phyloP scores from a whole-genome alignment of 1,140 invertebrate species.

The Drosophila paulistorum region DNA sequence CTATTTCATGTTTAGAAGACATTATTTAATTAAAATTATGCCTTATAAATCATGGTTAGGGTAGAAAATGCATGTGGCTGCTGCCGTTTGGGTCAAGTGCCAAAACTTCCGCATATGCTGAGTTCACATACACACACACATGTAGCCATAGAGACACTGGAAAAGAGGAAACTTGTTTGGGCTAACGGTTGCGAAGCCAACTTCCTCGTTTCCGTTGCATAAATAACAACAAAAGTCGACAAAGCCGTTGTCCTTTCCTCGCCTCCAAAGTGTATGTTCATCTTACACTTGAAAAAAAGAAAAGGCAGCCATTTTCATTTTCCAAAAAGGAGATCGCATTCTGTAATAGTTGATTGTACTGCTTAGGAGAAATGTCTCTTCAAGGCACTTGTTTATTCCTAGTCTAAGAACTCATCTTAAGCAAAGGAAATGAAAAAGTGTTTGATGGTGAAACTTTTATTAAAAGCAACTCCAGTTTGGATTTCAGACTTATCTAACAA shows the following conservation, averaged over 20 bases:
- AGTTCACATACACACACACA: not conserved
- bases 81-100: slow-evolving; percentile 52
- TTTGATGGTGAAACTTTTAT: too few species aligned
- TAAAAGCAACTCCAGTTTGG: too few species aligned
- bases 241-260: slow-evolving; percentile 5
- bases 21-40: slow-evolving; percentile 71
- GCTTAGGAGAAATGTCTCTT: too few species aligned
- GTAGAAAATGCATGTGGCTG: slow-evolving; percentile 55
- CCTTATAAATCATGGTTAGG: slow-evolving; percentile 57
- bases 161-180: slow-evolving; percentile 63
- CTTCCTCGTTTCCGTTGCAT: slow-evolving; percentile 70
- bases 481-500: too few species aligned
- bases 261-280: not conserved
- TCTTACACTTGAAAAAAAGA: not conserved
- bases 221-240: slow-evolving; percentile 67
- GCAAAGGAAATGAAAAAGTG: too few species aligned
- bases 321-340: too few species aligned
- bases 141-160: slow-evolving; percentile 1
- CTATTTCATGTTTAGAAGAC: slow-evolving; percentile 29
- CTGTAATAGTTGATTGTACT: too few species aligned
- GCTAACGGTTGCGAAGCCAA: slow-evolving; percentile 65
- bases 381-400: too few species aligned
- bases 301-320: too few species aligned
- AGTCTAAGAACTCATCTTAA: too few species aligned
- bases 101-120: slow-evolving; percentile 34